Evolutionary conservation across 2,113 vertebrate genomes (phyloP).

Genomic region (Echinops telfairi): DNA sequence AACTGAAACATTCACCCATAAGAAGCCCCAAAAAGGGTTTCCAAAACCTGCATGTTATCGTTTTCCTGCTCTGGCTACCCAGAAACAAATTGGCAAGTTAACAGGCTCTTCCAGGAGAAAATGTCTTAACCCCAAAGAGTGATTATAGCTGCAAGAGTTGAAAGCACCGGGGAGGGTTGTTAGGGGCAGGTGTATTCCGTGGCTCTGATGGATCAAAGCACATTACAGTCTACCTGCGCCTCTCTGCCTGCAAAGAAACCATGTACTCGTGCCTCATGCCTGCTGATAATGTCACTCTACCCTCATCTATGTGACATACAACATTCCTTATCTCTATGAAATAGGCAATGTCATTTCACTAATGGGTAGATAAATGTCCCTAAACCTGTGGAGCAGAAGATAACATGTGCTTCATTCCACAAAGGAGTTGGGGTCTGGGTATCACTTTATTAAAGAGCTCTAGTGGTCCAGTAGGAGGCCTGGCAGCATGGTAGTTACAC

Average conservation of each 20-base stretch:
- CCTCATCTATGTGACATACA: not conserved
- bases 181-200: not conserved
- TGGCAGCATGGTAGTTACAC: too few relatives aligned
- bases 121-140: slow-evolving; percentile 23
- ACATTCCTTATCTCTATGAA: not conserved
- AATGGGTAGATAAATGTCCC: not conserved
- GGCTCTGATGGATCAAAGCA: slow-evolving; percentile 19
- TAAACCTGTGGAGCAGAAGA: not conserved
- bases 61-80: not conserved
- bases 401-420: slow-evolving; percentile 36
- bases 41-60: not conserved
- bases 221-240: not conserved
- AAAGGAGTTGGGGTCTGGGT: not conserved
- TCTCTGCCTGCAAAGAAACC: not conserved
- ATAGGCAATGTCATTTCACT: slow-evolving; percentile 14
- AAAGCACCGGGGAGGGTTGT: not conserved
- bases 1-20: slow-evolving; percentile 17
- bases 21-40: not conserved
- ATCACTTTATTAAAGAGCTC: not conserved
- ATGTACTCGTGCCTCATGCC: not conserved
- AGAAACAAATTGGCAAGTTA: not conserved
- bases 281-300: not conserved
- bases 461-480: not conserved
- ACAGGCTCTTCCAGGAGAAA: not conserved
- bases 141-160: slow-evolving; percentile 19